These are phyloP conservation scores for Byasa hedistus DNA, from an alignment of 2,888 invertebrate species.

Conservation along the genomic window DNA sequence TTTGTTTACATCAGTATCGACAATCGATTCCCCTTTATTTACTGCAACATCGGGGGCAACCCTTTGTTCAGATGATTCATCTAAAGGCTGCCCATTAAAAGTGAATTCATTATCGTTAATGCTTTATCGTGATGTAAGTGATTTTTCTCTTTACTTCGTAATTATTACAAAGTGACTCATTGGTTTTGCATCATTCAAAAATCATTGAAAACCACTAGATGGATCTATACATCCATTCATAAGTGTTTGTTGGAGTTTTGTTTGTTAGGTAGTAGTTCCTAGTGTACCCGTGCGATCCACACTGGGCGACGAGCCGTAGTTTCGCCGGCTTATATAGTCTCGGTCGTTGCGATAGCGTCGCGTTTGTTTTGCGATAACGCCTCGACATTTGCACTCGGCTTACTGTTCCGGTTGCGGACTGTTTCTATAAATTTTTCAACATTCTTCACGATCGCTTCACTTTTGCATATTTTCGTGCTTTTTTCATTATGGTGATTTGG, in stretches of 20 bases:
- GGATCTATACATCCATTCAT: background rate
- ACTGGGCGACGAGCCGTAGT: conserved; percentile 55
- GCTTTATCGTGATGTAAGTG: background rate
- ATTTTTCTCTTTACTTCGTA: background rate
- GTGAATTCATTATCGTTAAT: background rate
- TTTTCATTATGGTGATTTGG: no score
- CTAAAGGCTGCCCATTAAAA: background rate
- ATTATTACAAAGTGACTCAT: background rate
- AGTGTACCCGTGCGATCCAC: conserved; percentile 75
- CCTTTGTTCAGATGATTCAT: conserved; percentile 35
- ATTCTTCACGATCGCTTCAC: no score
- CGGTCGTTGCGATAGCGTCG: conserved; percentile 38
- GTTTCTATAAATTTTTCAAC: background rate
- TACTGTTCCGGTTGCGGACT: conserved; percentile 35
- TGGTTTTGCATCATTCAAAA: conserved; percentile 1
- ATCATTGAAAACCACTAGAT: background rate
- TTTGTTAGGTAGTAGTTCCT: conserved; percentile 41
- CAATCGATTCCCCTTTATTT: conserved; percentile 31
- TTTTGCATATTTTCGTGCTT: no score
- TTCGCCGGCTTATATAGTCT: conserved; percentile 58
- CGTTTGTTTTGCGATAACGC: conserved; percentile 40
- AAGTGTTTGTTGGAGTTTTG: background rate
- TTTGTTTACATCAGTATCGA: conserved; percentile 41
- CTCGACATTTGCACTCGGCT: conserved; percentile 39
- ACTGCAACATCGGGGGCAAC: conserved; percentile 36